Evolutionary conservation across 2,888 invertebrate species (phyloP).

Genomic region (Rhamnusium bicolor): DNA sequence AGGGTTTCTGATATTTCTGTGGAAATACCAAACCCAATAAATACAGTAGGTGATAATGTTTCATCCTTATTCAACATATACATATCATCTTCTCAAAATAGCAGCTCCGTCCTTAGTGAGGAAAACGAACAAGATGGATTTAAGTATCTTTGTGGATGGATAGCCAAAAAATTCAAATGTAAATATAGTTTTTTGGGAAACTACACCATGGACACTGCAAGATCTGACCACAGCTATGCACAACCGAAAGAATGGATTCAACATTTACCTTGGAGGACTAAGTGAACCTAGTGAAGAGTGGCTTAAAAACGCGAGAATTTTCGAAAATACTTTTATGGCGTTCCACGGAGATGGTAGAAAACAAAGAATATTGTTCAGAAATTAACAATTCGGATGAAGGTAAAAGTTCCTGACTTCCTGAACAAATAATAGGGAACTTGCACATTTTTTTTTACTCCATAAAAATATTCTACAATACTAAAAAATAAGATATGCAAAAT

Average conservation of each 20-base stretch:
- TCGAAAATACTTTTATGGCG: slow-evolving; percentile 6
- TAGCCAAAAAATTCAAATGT: neutral
- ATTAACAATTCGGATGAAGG: too few relatives aligned
- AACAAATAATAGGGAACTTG: too few relatives aligned
- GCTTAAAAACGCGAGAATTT: slow-evolving; percentile 31
- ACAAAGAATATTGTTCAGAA: too few relatives aligned
- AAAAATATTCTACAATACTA: too few relatives aligned
- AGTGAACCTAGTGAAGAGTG: neutral
- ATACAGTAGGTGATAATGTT: neutral
- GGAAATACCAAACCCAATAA: neutral
- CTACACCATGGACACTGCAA: neutral
- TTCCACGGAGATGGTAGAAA: slow-evolving; percentile 56
- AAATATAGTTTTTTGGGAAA: neutral
- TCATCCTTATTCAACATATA: neutral
- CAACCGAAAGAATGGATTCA: neutral
- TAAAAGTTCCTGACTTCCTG: too few relatives aligned
- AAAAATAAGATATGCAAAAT: too few relatives aligned
- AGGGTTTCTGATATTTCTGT: neutral
- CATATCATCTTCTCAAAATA: too few relatives aligned
- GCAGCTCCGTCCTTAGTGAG: neutral
- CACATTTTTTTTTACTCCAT: too few relatives aligned
- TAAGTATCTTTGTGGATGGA: neutral
- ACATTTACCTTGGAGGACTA: neutral
- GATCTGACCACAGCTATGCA: neutral
- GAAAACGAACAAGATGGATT: neutral